Conservation (phyloP, 2,113 vertebrate species). For the Cichladusa arquata region DNA sequence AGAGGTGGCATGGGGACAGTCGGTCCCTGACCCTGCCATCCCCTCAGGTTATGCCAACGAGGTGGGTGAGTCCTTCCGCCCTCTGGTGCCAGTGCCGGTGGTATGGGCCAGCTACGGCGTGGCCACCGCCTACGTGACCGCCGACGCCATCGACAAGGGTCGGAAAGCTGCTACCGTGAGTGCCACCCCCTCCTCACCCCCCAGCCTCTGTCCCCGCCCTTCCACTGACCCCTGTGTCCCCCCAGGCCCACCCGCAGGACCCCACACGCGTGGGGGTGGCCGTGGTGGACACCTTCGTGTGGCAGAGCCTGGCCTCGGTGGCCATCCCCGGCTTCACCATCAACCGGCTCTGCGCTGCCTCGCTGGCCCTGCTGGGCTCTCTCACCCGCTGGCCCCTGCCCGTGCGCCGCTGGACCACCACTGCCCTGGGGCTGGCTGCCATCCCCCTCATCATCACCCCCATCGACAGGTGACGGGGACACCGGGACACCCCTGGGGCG, state of each 20-base stretch:
- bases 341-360: constrained; percentile 89
- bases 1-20: not conserved
- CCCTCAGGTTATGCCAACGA: constrained; percentile 92
- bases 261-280: constrained; percentile 76
- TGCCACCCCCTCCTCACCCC: not conserved
- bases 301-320: constrained; percentile 94
- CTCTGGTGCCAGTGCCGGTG: constrained; percentile 81
- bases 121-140: constrained; percentile 87
- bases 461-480: constrained; percentile 83
- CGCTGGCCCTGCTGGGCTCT: constrained; percentile 82
- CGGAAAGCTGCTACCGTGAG: constrained; percentile 86
- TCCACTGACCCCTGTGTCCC: not conserved
- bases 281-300: constrained; percentile 91
- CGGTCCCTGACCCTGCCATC: rapidly evolving
- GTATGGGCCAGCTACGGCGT: constrained; percentile 93
- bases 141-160: constrained; percentile 92
- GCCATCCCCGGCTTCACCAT: constrained; percentile 94
- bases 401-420: constrained; percentile 90
- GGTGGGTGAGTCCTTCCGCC: constrained; percentile 92
- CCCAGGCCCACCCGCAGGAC: constrained; percentile 73
- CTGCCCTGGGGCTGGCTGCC: constrained; percentile 86
- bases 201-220: rapidly evolving
- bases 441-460: constrained; percentile 94
- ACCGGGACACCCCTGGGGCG: not conserved
- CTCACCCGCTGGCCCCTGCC: constrained; percentile 87